Evolutionary conservation across 2,888 invertebrate species (phyloP), one percentile per base, ranked within the genome.

Genomic region (Spisula solida): DNA sequence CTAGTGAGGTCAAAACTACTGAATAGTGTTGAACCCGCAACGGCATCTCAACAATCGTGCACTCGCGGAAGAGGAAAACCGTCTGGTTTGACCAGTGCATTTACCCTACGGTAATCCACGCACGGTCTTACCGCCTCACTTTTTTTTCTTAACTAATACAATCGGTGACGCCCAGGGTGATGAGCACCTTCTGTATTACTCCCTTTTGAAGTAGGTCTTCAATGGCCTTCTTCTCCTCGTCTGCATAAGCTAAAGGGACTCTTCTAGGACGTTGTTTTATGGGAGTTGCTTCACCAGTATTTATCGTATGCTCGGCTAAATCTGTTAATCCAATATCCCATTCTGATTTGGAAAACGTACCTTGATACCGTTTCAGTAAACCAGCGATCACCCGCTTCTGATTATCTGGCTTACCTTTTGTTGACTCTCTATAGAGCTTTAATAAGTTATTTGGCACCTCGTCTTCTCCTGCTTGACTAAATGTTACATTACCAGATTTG

Each of bases 11-110:
- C 86, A 75, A 89, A 86, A 20, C 70, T 70, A 51, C 80, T 83
- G 41, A 86, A 86, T 1, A 82, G 48, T n/a, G 31, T 66, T 6
- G 82, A 34, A 20, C 82, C 84, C 0, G 85, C 70, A 2, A 89
- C 84, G 1, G 82, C 80, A 47, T 90, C 85, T 70, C 87, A 29
- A 56, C 82, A 88, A 31, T 90, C 83, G 25, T 90, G 85, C 5
- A 90, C 60, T 0, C 85, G 8, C 0, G 82, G 85, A 0, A 88
- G n/a, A 2, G 90, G 86, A 16, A 75, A 81, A 2, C 84, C 85
- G 48, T 85, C 82, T 0, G 81, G 82, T 47, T 84, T 85, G 0
- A 81, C 79, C 1, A 87, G 34, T 1, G 51, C 55, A 75, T 89
- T 89, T 4, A 86, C 80, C 25, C 47, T 47, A 0, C 85, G 20